Conservation (phyloP, 2,797 vertebrate species). For the Percopsis omiscomaycus region DNA sequence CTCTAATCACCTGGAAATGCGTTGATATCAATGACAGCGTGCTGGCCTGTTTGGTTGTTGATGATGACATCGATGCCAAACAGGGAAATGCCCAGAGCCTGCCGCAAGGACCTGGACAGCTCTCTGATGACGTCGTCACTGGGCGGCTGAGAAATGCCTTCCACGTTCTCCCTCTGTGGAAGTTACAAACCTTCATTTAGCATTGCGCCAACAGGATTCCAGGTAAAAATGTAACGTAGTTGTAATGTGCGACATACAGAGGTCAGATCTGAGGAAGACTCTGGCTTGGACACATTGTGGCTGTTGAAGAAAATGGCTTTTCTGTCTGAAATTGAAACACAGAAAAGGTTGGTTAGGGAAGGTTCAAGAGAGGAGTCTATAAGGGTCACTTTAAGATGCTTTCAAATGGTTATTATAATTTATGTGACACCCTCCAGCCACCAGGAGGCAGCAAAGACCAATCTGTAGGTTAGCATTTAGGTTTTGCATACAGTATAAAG, state of each 20-base stretch:
- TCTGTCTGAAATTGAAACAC: slow-evolving; percentile 81
- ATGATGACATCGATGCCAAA: slow-evolving; percentile 98
- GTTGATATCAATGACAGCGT: slow-evolving; percentile 96
- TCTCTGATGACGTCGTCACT: slow-evolving; percentile 91
- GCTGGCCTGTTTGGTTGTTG: slow-evolving; percentile 96
- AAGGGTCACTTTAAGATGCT: background rate
- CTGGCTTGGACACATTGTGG: slow-evolving; percentile 97
- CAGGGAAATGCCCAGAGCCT: slow-evolving; percentile 90
- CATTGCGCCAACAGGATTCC: background rate
- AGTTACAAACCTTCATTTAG: slow-evolving; percentile 7
- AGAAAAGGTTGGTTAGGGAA: background rate
- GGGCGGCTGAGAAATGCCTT: slow-evolving; percentile 90
- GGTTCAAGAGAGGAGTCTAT: background rate
- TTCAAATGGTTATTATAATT: background rate
- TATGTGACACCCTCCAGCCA: slow-evolving; percentile 28
- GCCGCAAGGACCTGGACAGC: slow-evolving; percentile 87
- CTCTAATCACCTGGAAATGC: slow-evolving; percentile 90
- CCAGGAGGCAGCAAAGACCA: slow-evolving; percentile 64
- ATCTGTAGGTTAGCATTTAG: background rate
- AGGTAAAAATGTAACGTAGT: background rate
- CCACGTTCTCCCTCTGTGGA: slow-evolving; percentile 90
- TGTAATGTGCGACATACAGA: slow-evolving; percentile 78
- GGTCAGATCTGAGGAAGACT: slow-evolving; percentile 93
- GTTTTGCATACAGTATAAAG: too few relatives aligned
- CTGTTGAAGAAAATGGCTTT: slow-evolving; percentile 99